Conservation (phyloP, 2,797 vertebrate genomes). For the Parauchenoglanis ngamensis region DNA sequence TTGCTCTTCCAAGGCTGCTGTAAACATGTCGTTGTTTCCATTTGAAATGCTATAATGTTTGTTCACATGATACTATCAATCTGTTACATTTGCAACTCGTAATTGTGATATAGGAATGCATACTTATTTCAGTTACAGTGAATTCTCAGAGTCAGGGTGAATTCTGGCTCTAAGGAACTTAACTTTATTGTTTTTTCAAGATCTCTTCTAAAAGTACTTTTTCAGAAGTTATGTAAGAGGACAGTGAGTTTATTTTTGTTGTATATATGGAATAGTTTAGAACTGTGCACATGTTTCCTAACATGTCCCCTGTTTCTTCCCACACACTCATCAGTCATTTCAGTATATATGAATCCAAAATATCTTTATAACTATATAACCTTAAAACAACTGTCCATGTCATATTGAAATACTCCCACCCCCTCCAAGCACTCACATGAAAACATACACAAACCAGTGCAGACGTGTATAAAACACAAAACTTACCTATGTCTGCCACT, state of each 20-base stretch:
- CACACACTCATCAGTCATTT: neutral
- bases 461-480: constrained; percentile 1
- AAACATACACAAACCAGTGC: neutral
- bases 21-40: neutral
- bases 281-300: neutral
- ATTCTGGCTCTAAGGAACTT: neutral
- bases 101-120: neutral
- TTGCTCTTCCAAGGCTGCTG: neutral
- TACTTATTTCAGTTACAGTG: neutral
- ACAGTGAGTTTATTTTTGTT: neutral
- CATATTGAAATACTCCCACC: neutral
- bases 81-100: neutral
- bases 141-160: neutral
- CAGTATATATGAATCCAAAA: neutral
- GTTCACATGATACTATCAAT: neutral
- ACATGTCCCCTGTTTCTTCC: neutral
- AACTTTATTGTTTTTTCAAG: neutral
- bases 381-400: neutral
- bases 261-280: neutral
- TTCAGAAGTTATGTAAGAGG: neutral
- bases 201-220: neutral
- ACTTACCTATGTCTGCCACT: constrained; percentile 80
- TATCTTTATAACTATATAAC: neutral
- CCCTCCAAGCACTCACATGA: neutral
- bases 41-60: neutral